A percentile compares a stretch with the other conserved stretches of the same genome.
phyloP scores from a whole-genome alignment of 2,797 vertebrate genomes.

The Neosilurus hyrtlii region DNA sequence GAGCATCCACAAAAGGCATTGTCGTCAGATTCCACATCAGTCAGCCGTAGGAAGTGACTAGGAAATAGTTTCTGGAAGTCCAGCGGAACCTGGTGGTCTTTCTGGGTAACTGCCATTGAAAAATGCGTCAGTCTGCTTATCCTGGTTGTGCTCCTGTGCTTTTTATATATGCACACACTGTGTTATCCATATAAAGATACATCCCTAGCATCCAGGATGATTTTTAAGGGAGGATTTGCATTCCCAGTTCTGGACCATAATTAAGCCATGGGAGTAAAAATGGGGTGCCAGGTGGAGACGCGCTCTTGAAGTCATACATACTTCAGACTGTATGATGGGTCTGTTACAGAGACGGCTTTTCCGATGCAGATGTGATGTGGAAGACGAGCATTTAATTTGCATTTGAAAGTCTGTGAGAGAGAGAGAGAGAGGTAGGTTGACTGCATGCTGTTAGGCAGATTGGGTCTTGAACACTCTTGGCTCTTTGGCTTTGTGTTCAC shows the following conservation, averaged over 20 bases:
- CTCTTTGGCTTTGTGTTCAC: conserved; percentile 21
- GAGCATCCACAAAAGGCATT: background rate
- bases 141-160: background rate
- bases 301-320: background rate
- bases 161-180: background rate
- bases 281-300: background rate
- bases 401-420: background rate
- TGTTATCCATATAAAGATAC: background rate
- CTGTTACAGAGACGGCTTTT: background rate
- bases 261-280: background rate
- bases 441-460: conserved; percentile 4
- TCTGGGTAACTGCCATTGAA: background rate
- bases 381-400: conserved; percentile 6
- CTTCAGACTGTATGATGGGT: background rate
- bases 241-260: no score
- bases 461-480: background rate
- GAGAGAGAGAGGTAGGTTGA: background rate
- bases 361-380: background rate
- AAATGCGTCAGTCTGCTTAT: background rate
- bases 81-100: no score
- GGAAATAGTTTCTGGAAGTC: no score
- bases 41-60: no score
- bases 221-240: background rate
- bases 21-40: background rate
- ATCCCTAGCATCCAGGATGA: background rate